A percentile compares a stretch with the other conserved stretches of the same genome.
phyloP scores from a whole-genome alignment of 1,140 invertebrate species.

The Stenopsyche tienmushanensis region DNA sequence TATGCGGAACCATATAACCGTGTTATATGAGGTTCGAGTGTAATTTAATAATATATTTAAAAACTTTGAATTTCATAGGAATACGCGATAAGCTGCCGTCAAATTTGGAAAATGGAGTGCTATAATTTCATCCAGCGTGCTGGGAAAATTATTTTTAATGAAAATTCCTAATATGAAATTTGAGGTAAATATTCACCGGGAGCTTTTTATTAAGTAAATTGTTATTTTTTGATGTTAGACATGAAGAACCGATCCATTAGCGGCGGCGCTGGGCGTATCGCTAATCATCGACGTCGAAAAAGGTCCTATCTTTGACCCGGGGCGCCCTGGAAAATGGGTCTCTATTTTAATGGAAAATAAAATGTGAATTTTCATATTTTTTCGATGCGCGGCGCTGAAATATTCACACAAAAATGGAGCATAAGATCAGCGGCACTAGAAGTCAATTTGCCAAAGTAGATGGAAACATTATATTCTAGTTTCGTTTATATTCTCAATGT shows the following conservation, averaged over 20 bases:
- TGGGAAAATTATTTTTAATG: no score
- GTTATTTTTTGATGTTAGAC: neutral
- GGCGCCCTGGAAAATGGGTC: neutral
- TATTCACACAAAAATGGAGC: no score
- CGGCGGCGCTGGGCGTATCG: neutral
- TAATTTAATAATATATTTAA: neutral
- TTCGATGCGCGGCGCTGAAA: no score
- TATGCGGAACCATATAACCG: no score
- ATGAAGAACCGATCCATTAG: slow-evolving; percentile 1
- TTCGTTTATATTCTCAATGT: neutral
- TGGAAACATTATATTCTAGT: neutral
- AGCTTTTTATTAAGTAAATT: neutral
- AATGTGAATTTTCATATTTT: neutral
- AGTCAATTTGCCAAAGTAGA: no score
- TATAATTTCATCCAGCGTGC: no score
- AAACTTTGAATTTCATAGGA: neutral
- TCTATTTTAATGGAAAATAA: neutral
- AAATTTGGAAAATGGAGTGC: no score
- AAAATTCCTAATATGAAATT: neutral
- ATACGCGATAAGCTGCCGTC: neutral
- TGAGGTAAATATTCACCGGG: neutral
- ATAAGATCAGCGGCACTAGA: no score
- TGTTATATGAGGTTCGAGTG: no score
- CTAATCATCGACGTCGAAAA: neutral
- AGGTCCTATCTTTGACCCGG: neutral